Evolutionary conservation across 2,888 invertebrate genomes (phyloP), one percentile per base, ranked within the genome.

Genomic region (Cistogaster globosa): DNA sequence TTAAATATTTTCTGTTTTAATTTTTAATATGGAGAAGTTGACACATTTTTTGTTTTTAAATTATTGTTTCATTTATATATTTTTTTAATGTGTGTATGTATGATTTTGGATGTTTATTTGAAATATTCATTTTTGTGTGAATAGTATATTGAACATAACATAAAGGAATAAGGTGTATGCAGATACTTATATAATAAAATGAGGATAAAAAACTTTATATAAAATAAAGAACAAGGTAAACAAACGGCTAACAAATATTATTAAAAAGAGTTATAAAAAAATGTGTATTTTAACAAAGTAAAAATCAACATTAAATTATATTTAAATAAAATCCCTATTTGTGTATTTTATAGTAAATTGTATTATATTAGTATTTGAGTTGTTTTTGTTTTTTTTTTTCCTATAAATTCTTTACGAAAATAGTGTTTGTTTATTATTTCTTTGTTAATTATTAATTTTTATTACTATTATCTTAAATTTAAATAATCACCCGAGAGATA

Each of bases 401-500:
- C 86, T 72, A 86, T 67, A 85, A 80, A 57, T 79, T 84, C 82
- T 87, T 78, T 76, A 71, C 83, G 86, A 83, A 82, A 86, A 83
- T 86, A 84, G 85, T 76, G 53, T 83, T 32, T 32, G 6, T 32
- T n/a, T 83, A 57, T 81, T 83, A 60, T 77, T 83, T 74, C 84
- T 88, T 68, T 85, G 58, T 84, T 87, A 87, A 86, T 86, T 86
- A 87, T 88, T 84, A 78, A 68, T 69, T 83, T 77, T 81, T 76
- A 77, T 65, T 75, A 75, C 75, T 83, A 75, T 83, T 83, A 86
- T 79, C 84, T 84, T 86, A 86, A 77, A 57, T 78, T 82, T 87
- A 86, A 88, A 76, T 86, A 91, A 92, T 93, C 92, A 93, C 92
- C 92, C 92, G 92, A 92, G 92, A 92, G 91, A 92, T 88, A 90